Evolutionary conservation across 2,113 vertebrate genomes (phyloP).

Genomic region (Nanorana parkeri): DNA sequence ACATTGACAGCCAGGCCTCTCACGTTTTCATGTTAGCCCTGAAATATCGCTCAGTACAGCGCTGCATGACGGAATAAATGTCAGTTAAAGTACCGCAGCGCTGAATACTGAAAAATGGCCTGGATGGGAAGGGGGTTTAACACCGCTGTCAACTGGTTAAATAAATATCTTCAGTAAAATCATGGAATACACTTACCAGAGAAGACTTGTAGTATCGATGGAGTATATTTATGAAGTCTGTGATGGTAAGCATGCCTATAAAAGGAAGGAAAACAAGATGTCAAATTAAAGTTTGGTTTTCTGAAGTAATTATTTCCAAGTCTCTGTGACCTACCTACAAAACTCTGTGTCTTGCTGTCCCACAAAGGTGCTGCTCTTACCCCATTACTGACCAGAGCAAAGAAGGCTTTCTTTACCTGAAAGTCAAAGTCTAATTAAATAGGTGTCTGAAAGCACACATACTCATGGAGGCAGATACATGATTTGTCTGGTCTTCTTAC

Average conservation of each 20-base stretch:
- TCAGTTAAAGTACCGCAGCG: no score
- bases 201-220: constrained; percentile 98
- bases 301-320: not conserved
- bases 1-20: no score
- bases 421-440: constrained; percentile 14
- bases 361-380: constrained; percentile 94
- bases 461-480: not conserved
- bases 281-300: not conserved
- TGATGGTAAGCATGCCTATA: constrained; percentile 95
- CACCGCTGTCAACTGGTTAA: no score
- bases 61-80: no score
- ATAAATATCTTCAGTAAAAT: not conserved
- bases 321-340: constrained; percentile 83
- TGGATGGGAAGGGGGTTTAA: no score
- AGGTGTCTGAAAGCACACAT: not conserved
- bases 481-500: constrained; percentile 65
- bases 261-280: not conserved
- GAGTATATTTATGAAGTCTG: constrained; percentile 97
- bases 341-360: constrained; percentile 97
- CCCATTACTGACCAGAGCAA: constrained; percentile 94
- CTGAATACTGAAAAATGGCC: no score
- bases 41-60: no score
- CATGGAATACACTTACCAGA: constrained; percentile 77
- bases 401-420: constrained; percentile 98
- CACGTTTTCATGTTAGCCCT: no score